phyloP scores from a whole-genome alignment of 2,888 invertebrate genomes.

The Macaria liturata region DNA sequence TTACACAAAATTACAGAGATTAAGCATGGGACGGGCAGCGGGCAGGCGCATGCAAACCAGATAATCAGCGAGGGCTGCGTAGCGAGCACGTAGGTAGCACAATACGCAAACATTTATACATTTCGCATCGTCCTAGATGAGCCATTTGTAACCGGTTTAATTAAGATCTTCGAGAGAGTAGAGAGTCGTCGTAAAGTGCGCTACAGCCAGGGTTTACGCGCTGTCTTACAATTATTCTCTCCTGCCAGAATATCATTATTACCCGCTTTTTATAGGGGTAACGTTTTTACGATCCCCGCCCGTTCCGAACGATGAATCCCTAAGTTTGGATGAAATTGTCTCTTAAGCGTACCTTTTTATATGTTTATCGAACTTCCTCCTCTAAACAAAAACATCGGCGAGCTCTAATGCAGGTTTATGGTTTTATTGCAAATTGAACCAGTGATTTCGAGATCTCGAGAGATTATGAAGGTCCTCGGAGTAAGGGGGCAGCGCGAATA shows the following conservation, averaged over 20 bases:
- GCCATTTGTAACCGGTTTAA: slow-evolving; percentile 49
- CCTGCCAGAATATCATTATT: slow-evolving; percentile 62
- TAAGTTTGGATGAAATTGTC: slow-evolving; percentile 39
- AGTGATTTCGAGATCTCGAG: slow-evolving; percentile 18
- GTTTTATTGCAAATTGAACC: slow-evolving; percentile 26
- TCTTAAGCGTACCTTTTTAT: slow-evolving; percentile 34
- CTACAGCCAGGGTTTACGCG: slow-evolving; percentile 46
- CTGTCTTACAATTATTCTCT: slow-evolving; percentile 63
- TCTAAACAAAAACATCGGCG: slow-evolving; percentile 28
- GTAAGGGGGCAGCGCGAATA: slow-evolving; percentile 6
- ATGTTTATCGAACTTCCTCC: slow-evolving; percentile 30
- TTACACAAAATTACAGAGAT: background rate
- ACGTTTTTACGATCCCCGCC: slow-evolving; percentile 53
- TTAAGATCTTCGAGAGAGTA: slow-evolving; percentile 50
- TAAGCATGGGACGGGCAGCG: no score
- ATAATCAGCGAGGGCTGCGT: background rate
- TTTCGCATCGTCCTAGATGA: slow-evolving; percentile 30
- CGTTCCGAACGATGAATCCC: slow-evolving; percentile 37
- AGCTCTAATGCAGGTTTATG: slow-evolving; percentile 21
- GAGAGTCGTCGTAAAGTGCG: slow-evolving; percentile 55
- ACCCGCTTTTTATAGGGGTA: slow-evolving; percentile 61
- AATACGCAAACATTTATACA: slow-evolving; percentile 22
- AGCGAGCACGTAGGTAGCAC: background rate
- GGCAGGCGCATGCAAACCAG: no score
- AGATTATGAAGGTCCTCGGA: slow-evolving; percentile 19